A percentile compares a stretch with the other conserved stretches of the same genome.
Conservation (phyloP, 1,140 invertebrate genomes). For the Tachypleus tridentatus region DNA sequence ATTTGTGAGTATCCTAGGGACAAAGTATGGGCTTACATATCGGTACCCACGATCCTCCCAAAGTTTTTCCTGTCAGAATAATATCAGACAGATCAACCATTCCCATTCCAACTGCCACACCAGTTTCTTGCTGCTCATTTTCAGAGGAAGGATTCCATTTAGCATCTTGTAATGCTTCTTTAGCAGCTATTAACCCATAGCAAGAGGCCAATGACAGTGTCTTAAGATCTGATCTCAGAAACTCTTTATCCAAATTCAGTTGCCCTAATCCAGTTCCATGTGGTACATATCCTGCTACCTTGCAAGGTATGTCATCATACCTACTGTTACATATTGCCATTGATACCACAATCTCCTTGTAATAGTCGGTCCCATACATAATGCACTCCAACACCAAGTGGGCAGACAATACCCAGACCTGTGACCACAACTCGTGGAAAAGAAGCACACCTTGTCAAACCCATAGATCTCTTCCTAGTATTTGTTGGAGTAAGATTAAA, state of each 20-base stretch:
- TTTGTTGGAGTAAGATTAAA: too few relatives aligned
- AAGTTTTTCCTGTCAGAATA: conserved; percentile 55
- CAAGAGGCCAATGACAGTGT: conserved; percentile 69
- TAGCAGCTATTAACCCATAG: conserved; percentile 68
- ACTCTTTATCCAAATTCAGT: conserved; percentile 48
- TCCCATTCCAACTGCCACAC: conserved; percentile 88
- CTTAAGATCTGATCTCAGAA: conserved; percentile 61
- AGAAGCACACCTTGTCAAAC: too few relatives aligned
- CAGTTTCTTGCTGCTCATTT: conserved; percentile 42
- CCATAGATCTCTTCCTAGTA: too few relatives aligned
- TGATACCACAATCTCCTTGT: conserved; percentile 55
- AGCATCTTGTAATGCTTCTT: conserved; percentile 58
- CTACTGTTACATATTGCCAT: conserved; percentile 42
- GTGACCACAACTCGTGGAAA: conserved; percentile 72
- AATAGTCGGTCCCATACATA: conserved; percentile 63
- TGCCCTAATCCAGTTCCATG: conserved; percentile 40
- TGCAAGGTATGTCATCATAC: conserved; percentile 64
- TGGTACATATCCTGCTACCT: conserved; percentile 59
- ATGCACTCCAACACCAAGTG: conserved; percentile 58
- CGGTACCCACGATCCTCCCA: conserved; percentile 61
- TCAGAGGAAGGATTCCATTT: conserved; percentile 43
- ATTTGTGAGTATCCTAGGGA: conserved; percentile 86
- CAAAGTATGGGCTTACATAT: conserved; percentile 87
- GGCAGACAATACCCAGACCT: conserved; percentile 75
- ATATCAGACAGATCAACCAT: conserved; percentile 91